Base-by-base conservation (phyloP, 2,888 invertebrate genomes). In the Spisula subtruncata region DNA sequence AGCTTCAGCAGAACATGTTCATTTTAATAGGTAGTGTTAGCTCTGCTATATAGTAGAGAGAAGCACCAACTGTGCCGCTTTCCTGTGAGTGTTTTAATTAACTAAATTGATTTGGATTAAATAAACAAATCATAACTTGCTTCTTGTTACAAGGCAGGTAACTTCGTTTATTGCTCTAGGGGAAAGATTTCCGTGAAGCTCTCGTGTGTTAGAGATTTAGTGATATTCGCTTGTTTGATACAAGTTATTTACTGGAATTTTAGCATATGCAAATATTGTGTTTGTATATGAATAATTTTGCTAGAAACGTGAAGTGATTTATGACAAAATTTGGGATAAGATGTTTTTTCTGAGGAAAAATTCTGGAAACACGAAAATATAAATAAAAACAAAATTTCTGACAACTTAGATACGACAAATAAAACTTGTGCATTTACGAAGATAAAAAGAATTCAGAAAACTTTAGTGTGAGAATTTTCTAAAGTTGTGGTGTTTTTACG, bases 101-200 rank as follows among this genome's bases (percentile, higher is more conserved):
- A 81, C 83, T 89, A 56, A 90, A 90, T 90, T 90, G 90, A 90
- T 90, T 88, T 51, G 89, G 85, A 90, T 89, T 87, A 90, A 87
- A 86, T 84, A 89, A 90, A 90, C 90, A 87, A 90, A 90, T 90
- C 86, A 82, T 90, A 89, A 89, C 87, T 90, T 88, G 81, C 86
- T 86, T 83, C 79, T 83, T 81, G 82, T 81, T 54, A 82, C 66
- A 81, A 54, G 66, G 32, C 75, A 75, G 51, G 86, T 87, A 82
- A 87, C 82, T 60, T 32, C 35, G 35, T 75, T 75, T 32, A 35
- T 54, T 79, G 54, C 46, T 79, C 1, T 10, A 56, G 41, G 56
- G 80, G 20, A 79, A 46, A 80, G 35, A 56, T 25, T 81, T 80
- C 79, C n/a, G 56, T 48, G 54, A 51, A 79, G 35, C 20, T 80